Conservation (phyloP, 2,888 invertebrate genomes). For the Nemurella pictetii region DNA sequence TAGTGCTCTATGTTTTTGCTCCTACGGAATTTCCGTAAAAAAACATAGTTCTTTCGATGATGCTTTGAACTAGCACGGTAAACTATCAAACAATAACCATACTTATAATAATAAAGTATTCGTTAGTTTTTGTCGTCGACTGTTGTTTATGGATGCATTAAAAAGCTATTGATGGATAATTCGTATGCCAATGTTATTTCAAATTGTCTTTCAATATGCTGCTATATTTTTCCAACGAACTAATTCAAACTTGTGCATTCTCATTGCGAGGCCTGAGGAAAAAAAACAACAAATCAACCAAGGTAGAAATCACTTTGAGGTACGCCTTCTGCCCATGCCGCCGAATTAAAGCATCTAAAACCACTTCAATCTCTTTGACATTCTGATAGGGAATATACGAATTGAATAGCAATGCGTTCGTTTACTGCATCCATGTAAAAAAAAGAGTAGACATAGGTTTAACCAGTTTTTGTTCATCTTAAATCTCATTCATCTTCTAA, state of each 20-base stretch:
- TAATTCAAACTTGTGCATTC: background rate
- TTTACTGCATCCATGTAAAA: background rate
- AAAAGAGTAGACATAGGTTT: background rate
- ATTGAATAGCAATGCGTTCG: constrained; percentile 1
- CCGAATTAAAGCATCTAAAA: background rate
- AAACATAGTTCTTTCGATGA: background rate
- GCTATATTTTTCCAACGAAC: background rate
- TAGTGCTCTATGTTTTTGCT: background rate
- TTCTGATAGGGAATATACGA: background rate
- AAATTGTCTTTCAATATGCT: background rate
- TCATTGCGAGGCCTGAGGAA: background rate
- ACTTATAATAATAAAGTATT: background rate
- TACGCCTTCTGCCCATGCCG: background rate
- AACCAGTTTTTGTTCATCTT: constrained; percentile 5
- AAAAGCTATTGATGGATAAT: background rate
- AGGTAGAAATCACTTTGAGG: background rate
- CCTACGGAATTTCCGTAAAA: background rate
- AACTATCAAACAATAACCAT: background rate
- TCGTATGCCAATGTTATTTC: background rate
- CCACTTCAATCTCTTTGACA: background rate
- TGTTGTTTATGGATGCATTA: background rate
- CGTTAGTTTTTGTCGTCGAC: background rate
- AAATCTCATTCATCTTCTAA: constrained; percentile 23
- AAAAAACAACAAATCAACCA: background rate
- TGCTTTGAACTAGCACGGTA: background rate